phyloP scores from a whole-genome alignment of 2,113 vertebrate species.

The Monarcha castaneiventris region DNA sequence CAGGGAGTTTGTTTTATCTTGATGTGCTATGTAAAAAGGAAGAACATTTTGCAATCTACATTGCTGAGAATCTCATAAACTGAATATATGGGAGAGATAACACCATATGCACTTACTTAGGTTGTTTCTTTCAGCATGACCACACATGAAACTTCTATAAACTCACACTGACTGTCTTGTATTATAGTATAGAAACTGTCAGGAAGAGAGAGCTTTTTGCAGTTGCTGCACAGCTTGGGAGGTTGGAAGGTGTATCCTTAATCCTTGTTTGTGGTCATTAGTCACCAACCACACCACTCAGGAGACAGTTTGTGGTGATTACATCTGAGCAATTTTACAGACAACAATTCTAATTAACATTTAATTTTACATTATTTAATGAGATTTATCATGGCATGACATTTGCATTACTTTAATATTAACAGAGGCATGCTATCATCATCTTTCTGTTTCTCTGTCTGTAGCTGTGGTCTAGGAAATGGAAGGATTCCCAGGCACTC shows the following conservation, averaged over 20 bases:
- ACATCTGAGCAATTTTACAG: conserved; percentile 33
- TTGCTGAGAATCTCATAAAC: background rate
- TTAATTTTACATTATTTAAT: conserved; percentile 13
- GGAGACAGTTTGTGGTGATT: conserved; percentile 51
- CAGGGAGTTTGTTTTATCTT: background rate
- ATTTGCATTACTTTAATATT: background rate
- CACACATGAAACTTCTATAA: background rate
- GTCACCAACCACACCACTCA: conserved; percentile 65
- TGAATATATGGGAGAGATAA: background rate
- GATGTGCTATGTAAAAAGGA: background rate
- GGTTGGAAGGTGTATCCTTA: conserved; percentile 18
- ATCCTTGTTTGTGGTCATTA: conserved; percentile 65
- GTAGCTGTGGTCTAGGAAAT: background rate
- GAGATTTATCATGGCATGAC: conserved; percentile 31
- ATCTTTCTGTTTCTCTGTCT: background rate
- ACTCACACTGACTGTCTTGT: background rate
- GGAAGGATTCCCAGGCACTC: background rate
- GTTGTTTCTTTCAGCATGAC: conserved; percentile 9
- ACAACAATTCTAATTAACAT: conserved; percentile 45
- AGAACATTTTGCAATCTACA: background rate
- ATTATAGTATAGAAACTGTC: background rate
- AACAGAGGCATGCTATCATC: background rate
- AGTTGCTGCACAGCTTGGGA: conserved; percentile 2
- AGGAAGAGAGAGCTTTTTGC: conserved; percentile 14
- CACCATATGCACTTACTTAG: background rate